Percentiles rank a stretch among this genome's conserved stretches.
phyloP scores from a whole-genome alignment of 2,113 vertebrate genomes.

The Neopipo cinnamomea region DNA sequence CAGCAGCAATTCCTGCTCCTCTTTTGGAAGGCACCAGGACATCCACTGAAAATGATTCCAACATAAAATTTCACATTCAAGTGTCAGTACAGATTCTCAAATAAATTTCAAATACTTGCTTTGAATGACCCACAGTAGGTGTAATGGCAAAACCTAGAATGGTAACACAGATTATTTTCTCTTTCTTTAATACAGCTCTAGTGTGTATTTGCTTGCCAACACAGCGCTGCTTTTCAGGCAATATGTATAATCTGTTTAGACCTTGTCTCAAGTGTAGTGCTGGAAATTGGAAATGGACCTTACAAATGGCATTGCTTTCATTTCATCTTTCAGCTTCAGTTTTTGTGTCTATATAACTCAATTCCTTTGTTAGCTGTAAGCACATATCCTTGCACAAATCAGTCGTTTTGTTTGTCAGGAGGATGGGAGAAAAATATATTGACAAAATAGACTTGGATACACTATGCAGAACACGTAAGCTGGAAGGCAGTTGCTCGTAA shows the following conservation, averaged over 20 bases:
- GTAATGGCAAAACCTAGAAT: background rate
- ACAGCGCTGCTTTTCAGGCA: background rate
- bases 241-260: background rate
- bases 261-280: background rate
- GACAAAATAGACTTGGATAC: background rate
- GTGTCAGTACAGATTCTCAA: background rate
- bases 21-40: background rate
- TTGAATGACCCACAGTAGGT: background rate
- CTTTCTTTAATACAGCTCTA: background rate
- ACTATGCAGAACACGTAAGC: background rate
- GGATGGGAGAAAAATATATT: background rate
- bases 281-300: background rate
- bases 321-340: background rate
- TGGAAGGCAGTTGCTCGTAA: background rate
- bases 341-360: background rate
- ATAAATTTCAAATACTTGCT: background rate
- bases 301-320: background rate
- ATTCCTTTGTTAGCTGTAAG: background rate
- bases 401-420: background rate
- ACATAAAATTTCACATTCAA: background rate
- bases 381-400: accelerated
- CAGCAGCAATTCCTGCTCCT: background rate
- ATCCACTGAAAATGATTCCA: background rate
- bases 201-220: background rate
- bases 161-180: background rate